Base-by-base conservation (phyloP, 2,888 invertebrate species). In the Drosophila buzzatii region DNA sequence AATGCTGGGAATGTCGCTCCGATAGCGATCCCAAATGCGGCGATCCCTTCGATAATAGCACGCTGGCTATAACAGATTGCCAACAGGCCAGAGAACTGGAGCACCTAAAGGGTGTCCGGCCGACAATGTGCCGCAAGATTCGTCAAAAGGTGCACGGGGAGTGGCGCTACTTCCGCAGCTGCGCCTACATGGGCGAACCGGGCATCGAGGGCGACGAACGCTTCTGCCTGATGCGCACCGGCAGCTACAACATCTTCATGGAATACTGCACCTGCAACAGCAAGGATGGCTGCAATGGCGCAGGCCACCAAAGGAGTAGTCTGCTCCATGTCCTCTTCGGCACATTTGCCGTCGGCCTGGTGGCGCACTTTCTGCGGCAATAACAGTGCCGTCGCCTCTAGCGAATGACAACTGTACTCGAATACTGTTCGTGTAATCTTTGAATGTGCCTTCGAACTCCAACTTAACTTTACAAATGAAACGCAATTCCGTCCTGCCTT, bases 261-360 rank as follows among this genome's bases (percentile, higher is more conserved):
- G 98, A 98, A 93, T 98, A 97, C 89, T 98, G 98, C 91, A 98
- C 98, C 0, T 98, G 98, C 70, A 97, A 97, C 86, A 97, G 97
- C 89, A 98, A 98, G 93, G 98, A 98, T 92, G 98, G 98, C 0
- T 98, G 98, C 91, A 98, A 98, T 92, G 93, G 95, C 3, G 96
- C 96, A 0, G 92, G 93, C 1, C 75, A 92, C 12, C 91, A 93
- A 18, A 86, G 85, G 35, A 93, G 94, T 0, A 91, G 74, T 69
- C 53, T 58, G 20, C 0, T 70, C 33, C 42, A 56, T 7, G 73
- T 78, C 1, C 33, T 71, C 6, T 9, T 72, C 9, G 78, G 80
- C 42, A 85, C 82, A 3, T 39, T 87, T 10, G 23, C 45, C 31
- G 76, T 89, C 3, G 81, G 67, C 16, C 51, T 84, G 3, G 71